Percentiles rank a stretch among this genome's conserved stretches.
phyloP scores from a whole-genome alignment of 2,888 invertebrate genomes.

The Sphaeridia pumilis region DNA sequence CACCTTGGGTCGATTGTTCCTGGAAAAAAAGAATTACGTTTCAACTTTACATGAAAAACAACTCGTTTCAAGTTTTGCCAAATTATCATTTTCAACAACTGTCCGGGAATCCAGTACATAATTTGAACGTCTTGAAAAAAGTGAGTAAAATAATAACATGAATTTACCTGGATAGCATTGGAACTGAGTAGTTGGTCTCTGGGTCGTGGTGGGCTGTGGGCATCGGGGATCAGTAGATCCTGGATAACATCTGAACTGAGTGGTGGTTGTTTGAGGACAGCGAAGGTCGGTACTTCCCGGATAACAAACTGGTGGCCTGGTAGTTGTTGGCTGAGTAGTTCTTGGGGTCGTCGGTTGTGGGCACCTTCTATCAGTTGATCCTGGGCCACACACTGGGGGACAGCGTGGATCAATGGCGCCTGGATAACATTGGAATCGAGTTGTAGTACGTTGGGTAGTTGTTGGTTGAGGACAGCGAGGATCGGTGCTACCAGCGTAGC shows the following conservation, averaged over 20 bases:
- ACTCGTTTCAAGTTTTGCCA: background rate
- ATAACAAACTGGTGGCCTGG: slow-evolving; percentile 4
- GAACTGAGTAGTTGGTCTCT: background rate
- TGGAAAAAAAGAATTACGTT: slow-evolving; percentile 19
- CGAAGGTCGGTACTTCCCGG: slow-evolving; percentile 15
- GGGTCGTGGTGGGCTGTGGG: slow-evolving; percentile 9
- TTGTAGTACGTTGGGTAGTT: slow-evolving; percentile 7
- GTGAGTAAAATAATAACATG: no score
- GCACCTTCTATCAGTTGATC: background rate
- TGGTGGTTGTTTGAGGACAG: background rate
- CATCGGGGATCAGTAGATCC: slow-evolving; percentile 21
- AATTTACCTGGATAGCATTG: background rate
- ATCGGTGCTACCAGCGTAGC: slow-evolving; percentile 6
- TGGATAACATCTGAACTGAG: slow-evolving; percentile 5
- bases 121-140: no score
- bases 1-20: slow-evolving; percentile 30
- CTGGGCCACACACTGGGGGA: slow-evolving; percentile 5
- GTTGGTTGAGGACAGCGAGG: background rate
- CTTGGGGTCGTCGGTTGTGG: slow-evolving; percentile 37
- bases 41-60: background rate
- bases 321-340: slow-evolving; percentile 11
- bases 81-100: no score
- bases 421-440: slow-evolving; percentile 13
- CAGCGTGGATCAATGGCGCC: slow-evolving; percentile 8
- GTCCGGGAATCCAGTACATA: no score